Conservation (phyloP, 2,797 vertebrate genomes). For the Chelidonichthys spinosus region DNA sequence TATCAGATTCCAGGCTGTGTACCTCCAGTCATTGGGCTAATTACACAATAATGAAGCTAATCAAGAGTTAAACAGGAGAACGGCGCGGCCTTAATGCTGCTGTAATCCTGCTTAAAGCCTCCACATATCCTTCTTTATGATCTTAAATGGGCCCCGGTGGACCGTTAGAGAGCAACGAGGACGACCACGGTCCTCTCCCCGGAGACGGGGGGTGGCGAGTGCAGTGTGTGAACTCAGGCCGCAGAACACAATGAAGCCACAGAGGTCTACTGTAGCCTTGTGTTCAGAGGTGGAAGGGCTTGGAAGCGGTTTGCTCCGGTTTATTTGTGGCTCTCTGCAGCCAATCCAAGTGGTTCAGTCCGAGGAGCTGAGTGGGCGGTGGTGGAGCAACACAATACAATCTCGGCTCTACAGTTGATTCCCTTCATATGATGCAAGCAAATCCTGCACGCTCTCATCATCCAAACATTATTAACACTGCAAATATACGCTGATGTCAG, state of each 20-base stretch:
- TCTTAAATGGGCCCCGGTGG: conserved; percentile 76
- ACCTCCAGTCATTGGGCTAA: conserved; percentile 57
- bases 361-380: neutral
- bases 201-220: conserved; percentile 9
- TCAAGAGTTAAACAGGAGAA: conserved; percentile 68
- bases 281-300: conserved; percentile 21
- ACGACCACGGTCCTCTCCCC: conserved; percentile 54
- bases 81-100: conserved; percentile 59
- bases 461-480: neutral
- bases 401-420: neutral
- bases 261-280: conserved; percentile 20
- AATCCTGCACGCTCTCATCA: conserved; percentile 8
- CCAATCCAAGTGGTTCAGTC: neutral
- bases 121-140: conserved; percentile 73
- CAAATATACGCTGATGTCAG: neutral
- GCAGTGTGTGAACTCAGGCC: conserved; percentile 1
- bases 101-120: conserved; percentile 68
- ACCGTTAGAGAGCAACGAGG: conserved; percentile 70
- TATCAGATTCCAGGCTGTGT: conserved; percentile 55
- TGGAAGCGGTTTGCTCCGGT: conserved; percentile 46
- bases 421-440: conserved; percentile 11
- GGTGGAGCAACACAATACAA: neutral
- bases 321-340: conserved; percentile 26
- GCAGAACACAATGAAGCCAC: neutral
- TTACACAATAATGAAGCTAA: conserved; percentile 74